Conservation (phyloP, 2,113 vertebrate genomes). For the Malurus elegans region DNA sequence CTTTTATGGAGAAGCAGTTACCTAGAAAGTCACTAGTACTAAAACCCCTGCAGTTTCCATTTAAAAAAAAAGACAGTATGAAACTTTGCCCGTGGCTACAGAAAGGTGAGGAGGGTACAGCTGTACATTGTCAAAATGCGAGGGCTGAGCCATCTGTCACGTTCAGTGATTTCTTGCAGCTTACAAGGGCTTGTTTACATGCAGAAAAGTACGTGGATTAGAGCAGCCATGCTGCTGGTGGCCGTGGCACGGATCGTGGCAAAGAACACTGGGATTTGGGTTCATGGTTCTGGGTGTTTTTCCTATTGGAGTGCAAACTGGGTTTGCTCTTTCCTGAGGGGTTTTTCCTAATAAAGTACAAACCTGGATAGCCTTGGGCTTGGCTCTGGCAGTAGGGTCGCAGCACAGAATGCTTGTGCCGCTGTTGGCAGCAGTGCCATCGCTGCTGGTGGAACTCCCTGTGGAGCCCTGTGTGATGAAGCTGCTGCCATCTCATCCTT, state of each 20-base stretch:
- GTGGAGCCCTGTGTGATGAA: background rate
- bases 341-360: too few species aligned
- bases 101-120: background rate
- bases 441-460: background rate
- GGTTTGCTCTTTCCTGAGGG: background rate
- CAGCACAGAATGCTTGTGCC: rapidly evolving
- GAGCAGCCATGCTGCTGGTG: rapidly evolving
- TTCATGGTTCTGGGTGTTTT: rapidly evolving
- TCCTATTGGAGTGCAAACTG: too few species aligned
- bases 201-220: rapidly evolving
- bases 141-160: background rate
- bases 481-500: rapidly evolving
- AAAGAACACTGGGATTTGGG: rapidly evolving
- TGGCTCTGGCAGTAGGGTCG: rapidly evolving
- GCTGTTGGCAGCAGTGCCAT: rapidly evolving
- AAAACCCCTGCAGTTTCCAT: background rate
- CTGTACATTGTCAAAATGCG: rapidly evolving
- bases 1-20: background rate
- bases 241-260: background rate
- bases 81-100: background rate
- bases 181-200: background rate
- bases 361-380: background rate
- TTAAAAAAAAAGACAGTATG: background rate
- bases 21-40: too few species aligned
- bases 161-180: rapidly evolving